Base-by-base conservation (phyloP, 2,113 vertebrate genomes). In the Thymallus thymallus region DNA sequence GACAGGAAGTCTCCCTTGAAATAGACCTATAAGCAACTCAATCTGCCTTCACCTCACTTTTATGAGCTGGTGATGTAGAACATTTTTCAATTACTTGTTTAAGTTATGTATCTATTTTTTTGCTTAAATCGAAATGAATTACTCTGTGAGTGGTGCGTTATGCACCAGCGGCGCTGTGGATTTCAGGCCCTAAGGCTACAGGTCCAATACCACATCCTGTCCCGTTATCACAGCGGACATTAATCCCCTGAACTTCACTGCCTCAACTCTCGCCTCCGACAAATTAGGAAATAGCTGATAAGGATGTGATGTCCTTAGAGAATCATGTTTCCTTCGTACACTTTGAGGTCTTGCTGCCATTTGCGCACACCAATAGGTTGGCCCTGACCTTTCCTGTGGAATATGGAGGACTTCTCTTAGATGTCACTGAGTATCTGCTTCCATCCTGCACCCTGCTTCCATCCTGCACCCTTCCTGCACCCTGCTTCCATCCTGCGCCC, bases 211-310 rank as follows among this genome's bases (percentile, higher is more conserved):
- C 68, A 79, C 85, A 84, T 83, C 74, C 79, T 77, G 82, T 77
- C 18, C 76, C 0, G 78, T 86, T 88, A 88, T 87, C 87, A 70
- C 82, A 66, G 83, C 73, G 24, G 72, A 87, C 86, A 88, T 87
- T 82, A 86, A 90, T 88, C 85, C 85, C 58, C 68, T 64, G 77
- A 85, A 86, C 80, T 85, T 84, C 76, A 68, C 32, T 64, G 77
- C 77, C 72, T 86, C 76, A 68, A 82, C 82, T 72, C 46, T 87
- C 5, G 72, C 84, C 79, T 78, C 71, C 60, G 73, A 79, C 73
- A 87, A 89, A 89, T 87, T 81, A 76, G 88, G 83, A 76, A 81
- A 84, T 60, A 41, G 74, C 66, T 79, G 85, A 88, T 89, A 90
- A 87, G 84, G 76, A 76, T 75, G 83, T 88, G 77, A 76, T 75